Conservation (phyloP, 2,888 invertebrate species). For the Lithophane ornitopus region DNA sequence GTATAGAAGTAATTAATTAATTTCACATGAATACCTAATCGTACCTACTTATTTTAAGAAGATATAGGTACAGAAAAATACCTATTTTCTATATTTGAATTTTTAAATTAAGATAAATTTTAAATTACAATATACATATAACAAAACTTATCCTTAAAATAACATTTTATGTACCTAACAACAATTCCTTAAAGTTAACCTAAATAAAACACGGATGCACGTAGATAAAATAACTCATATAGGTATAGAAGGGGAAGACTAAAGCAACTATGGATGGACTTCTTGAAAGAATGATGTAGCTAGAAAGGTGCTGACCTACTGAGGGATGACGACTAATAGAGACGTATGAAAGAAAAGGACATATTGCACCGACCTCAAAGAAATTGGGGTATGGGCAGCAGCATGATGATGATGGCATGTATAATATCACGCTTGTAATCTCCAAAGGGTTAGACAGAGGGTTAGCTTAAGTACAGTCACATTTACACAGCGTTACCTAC, state of each 20-base stretch:
- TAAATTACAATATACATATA: too few species aligned
- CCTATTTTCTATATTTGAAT: too few species aligned
- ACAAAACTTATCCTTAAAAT: too few species aligned
- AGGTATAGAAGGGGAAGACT: too few species aligned
- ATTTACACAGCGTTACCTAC: background rate
- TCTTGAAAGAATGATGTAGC: background rate
- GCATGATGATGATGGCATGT: background rate
- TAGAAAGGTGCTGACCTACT: background rate
- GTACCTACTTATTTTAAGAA: too few species aligned
- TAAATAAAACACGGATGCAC: too few species aligned
- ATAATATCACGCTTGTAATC: background rate
- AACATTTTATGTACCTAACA: too few species aligned
- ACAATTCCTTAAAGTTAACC: too few species aligned
- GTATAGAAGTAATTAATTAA: too few species aligned
- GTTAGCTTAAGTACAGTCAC: background rate
- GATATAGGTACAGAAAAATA: too few species aligned
- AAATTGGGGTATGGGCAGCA: background rate
- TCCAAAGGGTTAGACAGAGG: background rate
- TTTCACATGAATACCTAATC: too few species aligned
- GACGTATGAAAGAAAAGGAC: background rate
- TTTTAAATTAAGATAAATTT: too few species aligned
- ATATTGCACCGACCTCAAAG: background rate
- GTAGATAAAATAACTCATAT: background rate
- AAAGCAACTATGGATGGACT: background rate
- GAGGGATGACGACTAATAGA: background rate